A percentile compares a stretch with the other conserved stretches of the same genome.
phyloP scores from a whole-genome alignment of 1,140 invertebrate species.

The Drosophila nebulosa region DNA sequence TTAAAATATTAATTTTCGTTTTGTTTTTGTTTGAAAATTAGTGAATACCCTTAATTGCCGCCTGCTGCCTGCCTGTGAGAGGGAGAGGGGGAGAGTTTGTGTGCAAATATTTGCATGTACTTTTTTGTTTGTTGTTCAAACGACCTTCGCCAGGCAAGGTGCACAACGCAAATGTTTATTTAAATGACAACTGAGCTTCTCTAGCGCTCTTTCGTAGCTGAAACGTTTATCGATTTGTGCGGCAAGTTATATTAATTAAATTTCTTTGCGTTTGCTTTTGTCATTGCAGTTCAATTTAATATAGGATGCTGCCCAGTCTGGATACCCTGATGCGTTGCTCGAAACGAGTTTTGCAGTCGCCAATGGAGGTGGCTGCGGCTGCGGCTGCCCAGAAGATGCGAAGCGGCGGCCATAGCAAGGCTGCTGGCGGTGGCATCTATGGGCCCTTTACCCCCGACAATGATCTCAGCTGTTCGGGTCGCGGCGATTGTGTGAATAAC shows the following conservation, averaged over 20 bases:
- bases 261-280: not conserved
- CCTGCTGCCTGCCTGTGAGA: not conserved
- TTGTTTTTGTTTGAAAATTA: not conserved
- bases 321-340: slow-evolving; percentile 80
- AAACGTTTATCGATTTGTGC: slow-evolving; percentile 25
- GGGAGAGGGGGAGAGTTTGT: slow-evolving; percentile 1
- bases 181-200: slow-evolving; percentile 34
- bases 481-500: slow-evolving; percentile 94
- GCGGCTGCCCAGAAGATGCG: slow-evolving; percentile 52
- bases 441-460: slow-evolving; percentile 61
- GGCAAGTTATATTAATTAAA: slow-evolving; percentile 48
- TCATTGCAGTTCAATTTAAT: slow-evolving; percentile 64
- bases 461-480: slow-evolving; percentile 83
- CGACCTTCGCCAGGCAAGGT: slow-evolving; percentile 37
- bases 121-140: slow-evolving; percentile 35
- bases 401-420: slow-evolving; percentile 55
- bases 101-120: slow-evolving; percentile 59
- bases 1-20: not conserved
- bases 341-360: slow-evolving; percentile 73
- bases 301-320: slow-evolving; percentile 78
- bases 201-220: slow-evolving; percentile 3
- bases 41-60: slow-evolving; percentile 15
- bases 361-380: slow-evolving; percentile 46
- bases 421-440: slow-evolving; percentile 40
- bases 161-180: slow-evolving; percentile 58